Evolutionary conservation across 2,888 invertebrate genomes (phyloP), one percentile per base, ranked within the genome.

Genomic region (Clitarchus hookeri): DNA sequence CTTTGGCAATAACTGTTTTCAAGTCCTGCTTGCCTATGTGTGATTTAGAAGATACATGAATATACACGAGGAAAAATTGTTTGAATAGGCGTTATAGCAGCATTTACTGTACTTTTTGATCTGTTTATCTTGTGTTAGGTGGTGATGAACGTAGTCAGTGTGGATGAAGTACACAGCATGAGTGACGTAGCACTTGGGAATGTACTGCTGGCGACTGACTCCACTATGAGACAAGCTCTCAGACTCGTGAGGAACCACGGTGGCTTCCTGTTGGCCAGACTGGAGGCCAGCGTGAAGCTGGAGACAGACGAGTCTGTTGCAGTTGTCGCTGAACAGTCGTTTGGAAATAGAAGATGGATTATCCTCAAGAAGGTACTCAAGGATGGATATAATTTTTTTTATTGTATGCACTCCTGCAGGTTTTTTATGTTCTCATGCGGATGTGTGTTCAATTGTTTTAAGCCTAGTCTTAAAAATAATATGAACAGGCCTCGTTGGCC

Each of bases 321-420:
- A 3, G 53, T 78, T 8, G 85, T 85, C 12, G 85, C 85, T 25
- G 85, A 85, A 19, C 65, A 84, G 19, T 26, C 6, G 2, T 85
- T 19, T 36, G 82, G 26, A 1, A 65, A 11, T 16, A 83, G 13
- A 23, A 83, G 53, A 16, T 26, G 65, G n/a, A 19, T 65, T n/a
- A 44, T 85, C 6, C 77, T 85, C 11, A 85, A 84, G 48, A 85
- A 84, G 82, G 85, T 85, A 84, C 2, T 16, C 8, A 36, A 36
- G 36, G 36, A 36, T 36, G 36, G 1, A 36, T 36, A 36, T 36
- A 1, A 36, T 36, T 36, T 36, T 36, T 36, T 36, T 36, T 36
- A n/a, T n/a, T n/a, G n/a, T n/a, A 36, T 36, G 36, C 4, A 36
- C 36, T 36, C 36, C 4, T 1, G 36, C 4, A 36, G 1, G 4